Percentiles rank a stretch among this genome's conserved stretches.
These are phyloP conservation scores for Zaprionus tsacasi DNA, from an alignment of 1,140 invertebrate species.

Conservation along the genomic window DNA sequence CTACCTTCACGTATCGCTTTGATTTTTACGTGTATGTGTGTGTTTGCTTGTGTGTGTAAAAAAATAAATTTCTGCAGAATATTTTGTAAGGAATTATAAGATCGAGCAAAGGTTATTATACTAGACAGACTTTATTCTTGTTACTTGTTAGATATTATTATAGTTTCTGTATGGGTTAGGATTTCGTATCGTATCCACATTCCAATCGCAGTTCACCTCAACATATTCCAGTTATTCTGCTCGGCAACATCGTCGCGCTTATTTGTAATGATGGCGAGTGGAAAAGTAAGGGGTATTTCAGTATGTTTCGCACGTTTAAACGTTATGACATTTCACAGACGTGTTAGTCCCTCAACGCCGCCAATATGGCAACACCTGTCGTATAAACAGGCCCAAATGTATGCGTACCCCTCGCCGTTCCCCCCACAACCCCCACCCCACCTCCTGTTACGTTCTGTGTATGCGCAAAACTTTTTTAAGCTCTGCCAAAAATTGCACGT, in stretches of 20 bases:
- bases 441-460: neutral
- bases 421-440: no score
- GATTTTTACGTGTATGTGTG: no score
- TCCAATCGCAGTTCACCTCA: slow-evolving; percentile 15
- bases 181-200: neutral
- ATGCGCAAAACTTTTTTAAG: slow-evolving; percentile 30
- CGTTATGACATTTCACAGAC: slow-evolving; percentile 83
- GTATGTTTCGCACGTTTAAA: slow-evolving; percentile 80
- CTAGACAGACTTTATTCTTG: no score
- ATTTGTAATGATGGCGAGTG: slow-evolving; percentile 15
- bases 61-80: no score
- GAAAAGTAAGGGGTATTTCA: slow-evolving; percentile 42
- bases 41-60: no score
- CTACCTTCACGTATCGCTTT: no score
- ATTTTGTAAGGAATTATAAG: no score
- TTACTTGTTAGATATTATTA: no score
- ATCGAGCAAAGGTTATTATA: no score
- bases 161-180: neutral
- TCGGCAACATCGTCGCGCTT: slow-evolving; percentile 9
- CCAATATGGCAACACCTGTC: slow-evolving; percentile 75
- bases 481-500: slow-evolving; percentile 47
- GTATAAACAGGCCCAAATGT: slow-evolving; percentile 68
- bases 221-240: neutral
- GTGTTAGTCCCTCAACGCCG: slow-evolving; percentile 76
- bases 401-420: neutral